A percentile compares a stretch with the other conserved stretches of the same genome.
Evolutionary conservation across 1,140 invertebrate species (phyloP).

Genomic region (Lucilia sericata): DNA sequence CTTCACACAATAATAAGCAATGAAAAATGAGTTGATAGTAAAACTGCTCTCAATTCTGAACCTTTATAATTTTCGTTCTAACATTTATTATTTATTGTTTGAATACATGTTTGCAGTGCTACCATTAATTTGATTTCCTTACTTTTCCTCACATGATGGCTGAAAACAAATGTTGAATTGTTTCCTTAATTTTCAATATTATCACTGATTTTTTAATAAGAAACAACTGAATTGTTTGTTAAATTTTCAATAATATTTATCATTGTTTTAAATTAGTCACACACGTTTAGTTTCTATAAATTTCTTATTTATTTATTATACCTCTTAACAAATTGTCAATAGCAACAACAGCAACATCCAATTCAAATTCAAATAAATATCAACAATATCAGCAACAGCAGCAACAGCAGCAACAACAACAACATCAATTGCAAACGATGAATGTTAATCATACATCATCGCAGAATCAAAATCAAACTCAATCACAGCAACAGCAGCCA

Average conservation of each 20-base stretch:
- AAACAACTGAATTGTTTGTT: neutral
- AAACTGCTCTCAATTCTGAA: too few species aligned
- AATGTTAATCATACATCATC: slow-evolving; percentile 40
- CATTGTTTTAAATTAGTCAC: too few species aligned
- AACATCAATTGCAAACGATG: slow-evolving; percentile 30
- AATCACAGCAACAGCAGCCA: slow-evolving; percentile 44
- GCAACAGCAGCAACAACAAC: slow-evolving; percentile 29
- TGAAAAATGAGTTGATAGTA: too few species aligned
- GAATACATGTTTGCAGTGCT: too few species aligned
- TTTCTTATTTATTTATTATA: neutral
- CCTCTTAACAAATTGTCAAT: slow-evolving; percentile 33
- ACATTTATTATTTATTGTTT: too few species aligned
- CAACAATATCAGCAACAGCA: slow-evolving; percentile 31
- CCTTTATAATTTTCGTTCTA: too few species aligned
- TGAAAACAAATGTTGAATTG: neutral
- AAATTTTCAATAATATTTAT: neutral
- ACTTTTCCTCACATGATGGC: too few species aligned
- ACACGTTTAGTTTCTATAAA: neutral
- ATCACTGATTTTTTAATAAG: neutral
- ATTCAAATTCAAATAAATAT: slow-evolving; percentile 49
- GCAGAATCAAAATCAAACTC: slow-evolving; percentile 40
- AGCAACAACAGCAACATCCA: slow-evolving; percentile 56
- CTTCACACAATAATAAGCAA: too few species aligned
- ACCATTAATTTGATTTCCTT: too few species aligned
- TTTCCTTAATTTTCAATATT: neutral